phyloP scores from a whole-genome alignment of 2,797 vertebrate genomes.

The Sebastolobus alascanus region DNA sequence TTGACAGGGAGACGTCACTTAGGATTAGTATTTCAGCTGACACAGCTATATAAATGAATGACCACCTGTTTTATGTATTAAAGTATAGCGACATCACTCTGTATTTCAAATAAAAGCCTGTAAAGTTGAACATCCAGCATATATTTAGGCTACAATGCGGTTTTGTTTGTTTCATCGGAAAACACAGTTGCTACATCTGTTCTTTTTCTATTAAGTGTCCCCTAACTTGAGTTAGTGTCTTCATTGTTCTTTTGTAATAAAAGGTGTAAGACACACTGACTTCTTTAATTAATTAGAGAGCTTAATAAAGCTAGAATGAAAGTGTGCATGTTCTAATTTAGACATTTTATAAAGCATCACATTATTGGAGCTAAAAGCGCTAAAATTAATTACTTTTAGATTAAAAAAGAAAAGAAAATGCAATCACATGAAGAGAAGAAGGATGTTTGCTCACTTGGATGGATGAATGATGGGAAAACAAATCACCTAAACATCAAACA shows the following conservation, averaged over 20 bases:
- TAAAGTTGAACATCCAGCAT: slow-evolving; percentile 30
- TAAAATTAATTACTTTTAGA: background rate
- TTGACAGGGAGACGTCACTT: background rate
- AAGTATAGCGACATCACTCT: slow-evolving; percentile 2
- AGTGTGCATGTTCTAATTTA: background rate
- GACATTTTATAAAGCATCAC: background rate
- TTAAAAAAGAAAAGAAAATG: slow-evolving; percentile 9
- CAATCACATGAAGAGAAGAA: background rate
- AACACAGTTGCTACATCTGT: slow-evolving; percentile 63
- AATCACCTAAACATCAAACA: slow-evolving; percentile 45
- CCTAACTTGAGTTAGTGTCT: background rate
- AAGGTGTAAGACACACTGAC: background rate
- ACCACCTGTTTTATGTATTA: background rate
- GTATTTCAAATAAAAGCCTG: slow-evolving; percentile 32
- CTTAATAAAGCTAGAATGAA: background rate
- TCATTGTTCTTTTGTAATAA: background rate
- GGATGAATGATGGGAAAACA: slow-evolving; percentile 5
- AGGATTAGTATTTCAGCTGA: slow-evolving; percentile 1
- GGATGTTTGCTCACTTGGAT: background rate
- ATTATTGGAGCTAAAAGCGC: slow-evolving; percentile 3
- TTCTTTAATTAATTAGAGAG: background rate
- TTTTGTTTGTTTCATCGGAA: slow-evolving; percentile 40
- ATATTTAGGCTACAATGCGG: slow-evolving; percentile 39
- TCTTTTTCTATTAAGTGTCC: slow-evolving; percentile 13
- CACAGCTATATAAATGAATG: background rate